A percentile compares a stretch with the other conserved stretches of the same genome.
phyloP scores from a whole-genome alignment of 2,797 vertebrate species.

The Crenuchus spilurus region DNA sequence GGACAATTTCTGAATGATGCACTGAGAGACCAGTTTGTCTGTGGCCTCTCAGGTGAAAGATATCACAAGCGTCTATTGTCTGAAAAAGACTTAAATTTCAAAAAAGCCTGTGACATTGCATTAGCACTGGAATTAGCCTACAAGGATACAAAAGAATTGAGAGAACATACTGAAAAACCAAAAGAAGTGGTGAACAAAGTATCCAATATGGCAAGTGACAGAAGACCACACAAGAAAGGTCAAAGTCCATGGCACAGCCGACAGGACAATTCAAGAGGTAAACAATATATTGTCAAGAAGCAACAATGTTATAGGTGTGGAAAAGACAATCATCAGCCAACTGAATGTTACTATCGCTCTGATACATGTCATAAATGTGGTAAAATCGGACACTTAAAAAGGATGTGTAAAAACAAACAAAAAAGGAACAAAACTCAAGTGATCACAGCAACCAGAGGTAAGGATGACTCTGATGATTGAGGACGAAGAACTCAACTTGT shows the following conservation, averaged over 20 bases:
- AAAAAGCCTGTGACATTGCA: conserved; percentile 22
- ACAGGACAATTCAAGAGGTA: too few relatives aligned
- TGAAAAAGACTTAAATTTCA: conserved; percentile 15
- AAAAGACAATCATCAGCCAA: background rate
- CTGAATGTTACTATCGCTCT: background rate
- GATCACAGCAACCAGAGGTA: background rate
- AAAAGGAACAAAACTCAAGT: background rate
- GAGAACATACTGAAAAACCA: conserved; percentile 4
- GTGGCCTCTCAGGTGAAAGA: background rate
- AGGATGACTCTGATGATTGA: background rate
- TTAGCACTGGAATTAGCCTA: conserved; percentile 13
- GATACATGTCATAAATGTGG: conserved; percentile 11
- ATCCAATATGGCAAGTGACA: background rate
- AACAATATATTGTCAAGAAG: background rate
- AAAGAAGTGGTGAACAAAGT: conserved; percentile 4
- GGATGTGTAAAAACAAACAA: background rate
- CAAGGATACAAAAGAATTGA: conserved; percentile 6
- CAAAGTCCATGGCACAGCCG: too few relatives aligned
- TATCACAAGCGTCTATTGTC: conserved; percentile 11
- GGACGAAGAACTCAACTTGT: background rate
- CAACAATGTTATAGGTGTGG: background rate
- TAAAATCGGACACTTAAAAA: conserved; percentile 7
- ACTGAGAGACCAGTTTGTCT: conserved; percentile 21
- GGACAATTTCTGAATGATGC: conserved; percentile 15
- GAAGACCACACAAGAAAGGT: background rate